These are phyloP conservation scores for Lasius platythorax DNA, from an alignment of 2,888 invertebrate species.

Conservation along the genomic window DNA sequence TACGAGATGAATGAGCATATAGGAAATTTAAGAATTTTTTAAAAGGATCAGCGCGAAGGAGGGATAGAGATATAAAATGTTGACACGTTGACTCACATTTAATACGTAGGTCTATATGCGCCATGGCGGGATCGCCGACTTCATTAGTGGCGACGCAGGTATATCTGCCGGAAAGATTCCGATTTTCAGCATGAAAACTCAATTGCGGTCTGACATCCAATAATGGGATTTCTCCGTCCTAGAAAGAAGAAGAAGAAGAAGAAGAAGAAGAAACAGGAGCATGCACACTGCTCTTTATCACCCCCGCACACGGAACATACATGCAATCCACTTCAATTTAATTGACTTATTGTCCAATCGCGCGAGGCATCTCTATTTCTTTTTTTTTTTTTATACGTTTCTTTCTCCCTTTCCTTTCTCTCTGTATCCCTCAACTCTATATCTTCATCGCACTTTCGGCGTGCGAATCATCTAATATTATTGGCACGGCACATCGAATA, in stretches of 20 bases:
- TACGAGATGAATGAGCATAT: background rate
- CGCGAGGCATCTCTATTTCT: background rate
- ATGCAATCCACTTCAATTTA: slow-evolving; percentile 35
- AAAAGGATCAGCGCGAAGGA: background rate
- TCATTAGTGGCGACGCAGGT: slow-evolving; percentile 92
- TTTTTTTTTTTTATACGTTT: background rate
- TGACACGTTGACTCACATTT: slow-evolving; percentile 88
- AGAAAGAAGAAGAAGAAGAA: slow-evolving; percentile 47
- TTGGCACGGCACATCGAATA: slow-evolving; percentile 12
- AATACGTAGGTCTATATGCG: slow-evolving; percentile 90
- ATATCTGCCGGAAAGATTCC: slow-evolving; percentile 90
- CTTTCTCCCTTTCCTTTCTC: no score
- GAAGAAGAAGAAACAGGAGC: slow-evolving; percentile 2
- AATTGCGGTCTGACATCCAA: slow-evolving; percentile 89
- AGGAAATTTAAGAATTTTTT: background rate
- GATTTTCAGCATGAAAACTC: slow-evolving; percentile 89
- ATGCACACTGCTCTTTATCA: background rate
- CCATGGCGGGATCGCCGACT: slow-evolving; percentile 91
- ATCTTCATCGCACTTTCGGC: background rate
- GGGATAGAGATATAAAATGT: background rate
- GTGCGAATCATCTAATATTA: slow-evolving; percentile 32
- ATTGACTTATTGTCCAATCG: slow-evolving; percentile 17
- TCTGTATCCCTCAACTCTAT: background rate
- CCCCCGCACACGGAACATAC: background rate
- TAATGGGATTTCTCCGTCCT: slow-evolving; percentile 89